phyloP scores from a whole-genome alignment of 2,797 vertebrate genomes.

The Lates japonicus region DNA sequence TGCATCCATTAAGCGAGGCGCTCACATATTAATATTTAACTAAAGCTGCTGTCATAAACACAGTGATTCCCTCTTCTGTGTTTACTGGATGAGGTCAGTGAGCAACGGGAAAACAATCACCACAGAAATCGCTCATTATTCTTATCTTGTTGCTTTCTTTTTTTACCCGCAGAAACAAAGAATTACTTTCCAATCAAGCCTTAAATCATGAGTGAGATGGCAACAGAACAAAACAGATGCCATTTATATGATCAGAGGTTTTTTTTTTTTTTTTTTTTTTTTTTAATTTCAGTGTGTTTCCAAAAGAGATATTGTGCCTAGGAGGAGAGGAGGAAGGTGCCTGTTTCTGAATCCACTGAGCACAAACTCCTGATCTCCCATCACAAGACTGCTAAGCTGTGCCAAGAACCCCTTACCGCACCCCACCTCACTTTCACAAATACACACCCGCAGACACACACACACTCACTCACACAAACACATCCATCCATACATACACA shows the following conservation, averaged over 20 bases:
- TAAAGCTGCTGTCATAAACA: constrained; percentile 40
- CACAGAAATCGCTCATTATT: not conserved
- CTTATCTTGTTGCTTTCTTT: not conserved
- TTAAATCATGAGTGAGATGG: not conserved
- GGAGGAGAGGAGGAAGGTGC: constrained; percentile 28
- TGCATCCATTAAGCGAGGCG: constrained; percentile 45
- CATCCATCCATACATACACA: constrained; percentile 44
- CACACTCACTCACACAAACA: constrained; percentile 22
- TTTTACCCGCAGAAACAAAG: not conserved
- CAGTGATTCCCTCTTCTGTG: constrained; percentile 26
- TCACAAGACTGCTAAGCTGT: constrained; percentile 81
- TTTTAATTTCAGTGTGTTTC: not conserved
- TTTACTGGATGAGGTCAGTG: constrained; percentile 7
- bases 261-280: too few species aligned
- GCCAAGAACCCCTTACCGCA: constrained; percentile 70
- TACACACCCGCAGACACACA: constrained; percentile 17
- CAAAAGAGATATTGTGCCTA: not conserved
- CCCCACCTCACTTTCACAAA: constrained; percentile 40
- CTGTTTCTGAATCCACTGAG: constrained; percentile 49
- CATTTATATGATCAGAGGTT: not conserved
- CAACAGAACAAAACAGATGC: constrained; percentile 4
- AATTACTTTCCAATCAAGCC: not conserved
- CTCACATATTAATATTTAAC: constrained; percentile 64
- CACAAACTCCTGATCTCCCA: constrained; percentile 71
- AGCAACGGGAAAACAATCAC: not conserved